Conservation (phyloP, 2,797 vertebrate genomes). For the Lateolabrax maculatus region DNA sequence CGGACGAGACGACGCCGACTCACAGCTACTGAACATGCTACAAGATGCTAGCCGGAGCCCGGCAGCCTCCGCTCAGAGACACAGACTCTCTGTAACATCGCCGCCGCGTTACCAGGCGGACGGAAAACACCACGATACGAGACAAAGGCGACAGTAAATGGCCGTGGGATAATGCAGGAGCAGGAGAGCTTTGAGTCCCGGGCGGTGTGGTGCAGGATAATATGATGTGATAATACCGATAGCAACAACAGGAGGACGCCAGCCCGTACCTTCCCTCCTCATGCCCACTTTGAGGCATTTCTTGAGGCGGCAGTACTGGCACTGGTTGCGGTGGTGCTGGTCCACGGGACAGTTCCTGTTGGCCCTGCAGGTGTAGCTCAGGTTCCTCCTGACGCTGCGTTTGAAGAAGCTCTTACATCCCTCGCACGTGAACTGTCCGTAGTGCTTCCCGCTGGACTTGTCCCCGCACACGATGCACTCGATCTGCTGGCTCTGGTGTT, state of each 20-base stretch:
- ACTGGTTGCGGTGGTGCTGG: slow-evolving; percentile 99
- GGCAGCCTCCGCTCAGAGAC: too few species aligned
- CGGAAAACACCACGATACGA: neutral
- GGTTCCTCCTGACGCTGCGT: slow-evolving; percentile 95
- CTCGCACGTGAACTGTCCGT: slow-evolving; percentile 97
- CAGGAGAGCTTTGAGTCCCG: neutral
- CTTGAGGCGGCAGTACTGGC: slow-evolving; percentile 98
- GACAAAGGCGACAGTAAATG: slow-evolving; percentile 44
- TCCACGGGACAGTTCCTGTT: slow-evolving; percentile 97
- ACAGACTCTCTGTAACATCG: neutral
- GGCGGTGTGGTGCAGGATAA: neutral
- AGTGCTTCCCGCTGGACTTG: slow-evolving; percentile 98
- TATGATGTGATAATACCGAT: slow-evolving; percentile 31
- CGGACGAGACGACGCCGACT: neutral
- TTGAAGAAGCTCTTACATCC: slow-evolving; percentile 99
- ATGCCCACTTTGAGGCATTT: slow-evolving; percentile 99
- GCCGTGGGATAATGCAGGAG: neutral
- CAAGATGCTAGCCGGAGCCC: slow-evolving; percentile 42
- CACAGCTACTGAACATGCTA: slow-evolving; percentile 24
- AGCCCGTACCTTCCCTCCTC: slow-evolving; percentile 94
- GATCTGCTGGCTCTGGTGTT: slow-evolving; percentile 94
- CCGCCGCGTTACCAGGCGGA: neutral
- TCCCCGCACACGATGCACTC: slow-evolving; percentile 98
- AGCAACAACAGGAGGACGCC: slow-evolving; percentile 31
- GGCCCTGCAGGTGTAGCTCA: slow-evolving; percentile 96